A percentile compares a stretch with the other conserved stretches of the same genome.
Conservation (phyloP, 2,113 vertebrate genomes). For the Ceuthmochares aereus region DNA sequence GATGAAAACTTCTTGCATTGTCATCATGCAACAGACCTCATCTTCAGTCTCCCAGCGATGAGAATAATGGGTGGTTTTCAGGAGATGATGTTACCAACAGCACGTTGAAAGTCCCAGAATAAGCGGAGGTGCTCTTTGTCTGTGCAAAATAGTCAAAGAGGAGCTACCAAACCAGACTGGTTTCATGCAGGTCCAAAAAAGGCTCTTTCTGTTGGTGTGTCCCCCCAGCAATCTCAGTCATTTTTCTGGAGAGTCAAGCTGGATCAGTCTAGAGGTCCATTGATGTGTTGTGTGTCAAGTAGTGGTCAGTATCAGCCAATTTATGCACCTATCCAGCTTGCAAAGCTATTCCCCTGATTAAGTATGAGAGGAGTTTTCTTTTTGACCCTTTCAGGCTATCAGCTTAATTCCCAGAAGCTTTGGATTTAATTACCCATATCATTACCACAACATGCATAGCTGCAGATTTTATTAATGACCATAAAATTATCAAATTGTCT, state of each 20-base stretch:
- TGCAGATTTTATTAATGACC: slow-evolving; percentile 56
- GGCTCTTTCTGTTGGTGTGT: not conserved
- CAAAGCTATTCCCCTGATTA: slow-evolving; percentile 33
- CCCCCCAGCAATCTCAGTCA: accelerated
- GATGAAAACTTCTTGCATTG: not conserved
- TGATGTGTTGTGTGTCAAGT: not conserved
- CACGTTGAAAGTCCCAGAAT: accelerated
- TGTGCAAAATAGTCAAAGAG: not conserved
- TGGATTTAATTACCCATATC: slow-evolving; percentile 58
- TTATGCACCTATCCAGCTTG: not conserved
- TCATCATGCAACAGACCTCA: not conserved
- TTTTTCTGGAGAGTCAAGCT: not conserved
- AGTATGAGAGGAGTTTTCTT: slow-evolving; percentile 21
- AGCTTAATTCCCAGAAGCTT: slow-evolving; percentile 62
- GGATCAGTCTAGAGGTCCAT: not conserved
- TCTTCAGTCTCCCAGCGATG: not conserved
- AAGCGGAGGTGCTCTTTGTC: not conserved
- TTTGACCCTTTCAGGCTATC: slow-evolving; percentile 58
- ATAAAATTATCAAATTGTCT: slow-evolving; percentile 29
- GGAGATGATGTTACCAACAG: not conserved
- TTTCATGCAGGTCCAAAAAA: not conserved
- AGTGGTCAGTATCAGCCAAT: not conserved
- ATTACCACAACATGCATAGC: slow-evolving; percentile 43
- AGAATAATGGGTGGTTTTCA: not conserved
- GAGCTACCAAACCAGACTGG: not conserved